Percentiles rank a stretch among this genome's conserved stretches.
Conservation (phyloP, 1,140 invertebrate genomes). For the Protaetia brevitarsis region DNA sequence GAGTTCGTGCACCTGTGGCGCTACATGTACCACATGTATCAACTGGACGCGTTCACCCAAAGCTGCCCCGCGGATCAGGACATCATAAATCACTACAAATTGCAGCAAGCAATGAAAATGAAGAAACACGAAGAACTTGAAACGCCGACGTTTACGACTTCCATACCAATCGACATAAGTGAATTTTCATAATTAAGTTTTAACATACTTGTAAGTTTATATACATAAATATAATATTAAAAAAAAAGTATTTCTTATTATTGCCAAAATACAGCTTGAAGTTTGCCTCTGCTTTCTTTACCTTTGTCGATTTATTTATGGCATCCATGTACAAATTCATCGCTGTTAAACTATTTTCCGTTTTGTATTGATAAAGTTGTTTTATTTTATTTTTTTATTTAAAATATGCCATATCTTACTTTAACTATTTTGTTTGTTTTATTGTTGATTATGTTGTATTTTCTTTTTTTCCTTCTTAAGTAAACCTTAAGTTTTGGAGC, state of each 20-base stretch:
- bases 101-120: slow-evolving; percentile 91
- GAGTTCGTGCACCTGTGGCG: slow-evolving; percentile 80
- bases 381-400: slow-evolving; percentile 3
- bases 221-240: slow-evolving; percentile 13
- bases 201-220: slow-evolving; percentile 11
- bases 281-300: not conserved
- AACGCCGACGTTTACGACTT: slow-evolving; percentile 89
- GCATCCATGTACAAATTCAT: slow-evolving; percentile 1
- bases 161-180: slow-evolving; percentile 74
- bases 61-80: slow-evolving; percentile 96
- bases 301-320: not conserved
- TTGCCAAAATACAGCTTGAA: not conserved
- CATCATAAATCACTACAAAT: slow-evolving; percentile 96
- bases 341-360: not conserved
- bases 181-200: slow-evolving; percentile 25
- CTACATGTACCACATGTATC: slow-evolving; percentile 96
- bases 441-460: slow-evolving; percentile 18
- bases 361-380: not conserved
- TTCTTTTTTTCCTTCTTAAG: slow-evolving; percentile 7
- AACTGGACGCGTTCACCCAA: slow-evolving; percentile 91
- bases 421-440: slow-evolving; percentile 7
- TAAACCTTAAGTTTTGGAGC: slow-evolving; percentile 19
- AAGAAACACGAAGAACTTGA: slow-evolving; percentile 94
- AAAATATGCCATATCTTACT: slow-evolving; percentile 15
- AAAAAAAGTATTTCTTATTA: slow-evolving; percentile 12